Percentiles rank a stretch among this genome's conserved stretches.
Conservation (phyloP, 2,888 invertebrate species). For the Cenopis cana region DNA sequence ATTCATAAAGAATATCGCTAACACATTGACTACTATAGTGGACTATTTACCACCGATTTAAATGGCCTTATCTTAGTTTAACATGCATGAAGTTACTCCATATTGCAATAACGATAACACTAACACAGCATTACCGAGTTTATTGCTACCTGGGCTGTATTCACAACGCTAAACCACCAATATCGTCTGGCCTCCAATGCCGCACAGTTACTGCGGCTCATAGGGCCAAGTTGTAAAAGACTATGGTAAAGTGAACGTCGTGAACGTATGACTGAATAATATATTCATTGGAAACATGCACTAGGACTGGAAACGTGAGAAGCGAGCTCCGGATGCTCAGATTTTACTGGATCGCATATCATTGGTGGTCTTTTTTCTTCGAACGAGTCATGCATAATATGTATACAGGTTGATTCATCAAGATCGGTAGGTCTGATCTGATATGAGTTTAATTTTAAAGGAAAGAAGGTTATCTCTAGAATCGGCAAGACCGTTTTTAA, state of each 20-base stretch:
- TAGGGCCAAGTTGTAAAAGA: neutral
- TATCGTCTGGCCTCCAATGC: neutral
- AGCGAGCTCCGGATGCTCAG: conserved; percentile 50
- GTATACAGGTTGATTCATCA: conserved; percentile 17
- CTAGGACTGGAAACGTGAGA: conserved; percentile 61
- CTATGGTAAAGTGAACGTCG: neutral
- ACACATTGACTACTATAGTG: conserved; percentile 71
- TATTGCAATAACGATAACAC: conserved; percentile 2
- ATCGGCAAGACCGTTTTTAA: neutral
- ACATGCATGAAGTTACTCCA: neutral
- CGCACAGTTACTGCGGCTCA: neutral
- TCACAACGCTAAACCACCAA: neutral
- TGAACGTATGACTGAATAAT: conserved; percentile 55
- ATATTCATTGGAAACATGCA: conserved; percentile 75
- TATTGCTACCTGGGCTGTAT: conserved; percentile 56
- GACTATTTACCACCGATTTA: neutral
- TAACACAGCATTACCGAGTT: conserved; percentile 55
- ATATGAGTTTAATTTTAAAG: neutral
- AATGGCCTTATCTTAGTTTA: neutral
- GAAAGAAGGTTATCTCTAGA: neutral
- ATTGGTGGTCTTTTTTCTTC: conserved; percentile 5
- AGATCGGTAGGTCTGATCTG: conserved; percentile 1
- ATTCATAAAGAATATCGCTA: conserved; percentile 17
- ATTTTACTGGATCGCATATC: conserved; percentile 10
- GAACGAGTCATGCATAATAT: neutral